A percentile compares a stretch with the other conserved stretches of the same genome.
Conservation (phyloP, 2,888 invertebrate species). For the Sarcophaga caerulescens region DNA sequence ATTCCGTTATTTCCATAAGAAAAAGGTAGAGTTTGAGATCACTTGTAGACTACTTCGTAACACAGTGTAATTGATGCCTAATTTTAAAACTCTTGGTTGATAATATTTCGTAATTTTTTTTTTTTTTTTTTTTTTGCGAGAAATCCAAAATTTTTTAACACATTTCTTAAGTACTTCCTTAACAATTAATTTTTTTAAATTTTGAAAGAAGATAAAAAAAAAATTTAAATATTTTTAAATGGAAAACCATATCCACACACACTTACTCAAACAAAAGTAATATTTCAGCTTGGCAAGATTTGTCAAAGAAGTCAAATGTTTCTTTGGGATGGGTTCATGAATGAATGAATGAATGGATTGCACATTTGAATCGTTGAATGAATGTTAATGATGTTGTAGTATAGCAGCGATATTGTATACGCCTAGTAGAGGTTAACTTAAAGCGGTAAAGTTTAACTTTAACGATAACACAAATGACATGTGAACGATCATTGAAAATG, state of each 20-base stretch:
- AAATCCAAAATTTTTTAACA: conserved; percentile 37
- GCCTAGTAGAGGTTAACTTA: too few species aligned
- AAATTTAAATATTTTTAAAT: neutral
- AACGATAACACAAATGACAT: too few species aligned
- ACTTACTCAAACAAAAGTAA: neutral
- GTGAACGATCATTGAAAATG: too few species aligned
- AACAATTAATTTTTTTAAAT: neutral
- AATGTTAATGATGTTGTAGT: conserved; percentile 31
- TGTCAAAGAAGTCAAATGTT: conserved; percentile 11
- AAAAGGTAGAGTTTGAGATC: too few species aligned
- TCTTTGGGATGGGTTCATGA: neutral
- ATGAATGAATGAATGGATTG: neutral
- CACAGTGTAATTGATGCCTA: too few species aligned
- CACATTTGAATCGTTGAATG: neutral
- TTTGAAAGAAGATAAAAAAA: neutral
- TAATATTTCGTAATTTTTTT: conserved; percentile 30
- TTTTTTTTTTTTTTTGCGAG: neutral
- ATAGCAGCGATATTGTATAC: too few species aligned
- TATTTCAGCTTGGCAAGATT: conserved; percentile 21
- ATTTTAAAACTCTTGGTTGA: too few species aligned
- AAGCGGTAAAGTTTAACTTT: too few species aligned
- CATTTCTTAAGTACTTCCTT: conserved; percentile 30
- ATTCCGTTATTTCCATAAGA: too few species aligned
- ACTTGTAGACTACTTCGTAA: too few species aligned
- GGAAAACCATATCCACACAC: neutral